Evolutionary conservation across 2,888 invertebrate species (phyloP).

Genomic region (Polyommatus icarus): DNA sequence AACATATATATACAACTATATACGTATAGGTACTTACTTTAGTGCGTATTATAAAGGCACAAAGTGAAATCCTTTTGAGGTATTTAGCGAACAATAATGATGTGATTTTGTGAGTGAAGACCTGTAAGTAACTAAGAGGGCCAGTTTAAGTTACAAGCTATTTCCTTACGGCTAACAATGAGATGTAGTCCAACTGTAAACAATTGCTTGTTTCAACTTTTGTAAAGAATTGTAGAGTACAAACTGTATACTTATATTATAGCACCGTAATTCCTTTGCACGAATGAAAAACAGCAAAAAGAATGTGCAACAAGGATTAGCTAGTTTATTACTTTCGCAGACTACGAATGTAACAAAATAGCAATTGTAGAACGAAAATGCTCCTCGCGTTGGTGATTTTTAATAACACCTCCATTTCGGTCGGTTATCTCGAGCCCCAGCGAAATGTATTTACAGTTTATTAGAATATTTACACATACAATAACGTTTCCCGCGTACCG

Average conservation of each 20-base stretch:
- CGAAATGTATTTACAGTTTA: conserved; percentile 17
- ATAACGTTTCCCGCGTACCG: conserved; percentile 33
- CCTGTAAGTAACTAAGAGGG: neutral
- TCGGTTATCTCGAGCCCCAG: conserved; percentile 7
- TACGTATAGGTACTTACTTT: neutral
- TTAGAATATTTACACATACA: conserved; percentile 32
- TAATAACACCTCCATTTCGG: conserved; percentile 14
- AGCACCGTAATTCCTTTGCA: neutral
- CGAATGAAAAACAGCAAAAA: conserved; percentile 7
- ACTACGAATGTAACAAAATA: neutral
- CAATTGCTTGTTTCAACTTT: conserved; percentile 27
- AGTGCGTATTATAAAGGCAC: neutral
- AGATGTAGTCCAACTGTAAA: neutral
- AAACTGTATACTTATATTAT: neutral
- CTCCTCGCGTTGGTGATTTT: conserved; percentile 5
- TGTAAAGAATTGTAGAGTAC: conserved; percentile 19
- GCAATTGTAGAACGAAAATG: conserved; percentile 9
- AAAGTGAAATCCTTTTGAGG: neutral
- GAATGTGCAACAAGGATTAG: neutral
- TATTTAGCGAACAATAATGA: neutral
- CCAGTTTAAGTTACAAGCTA: conserved; percentile 22
- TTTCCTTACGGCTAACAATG: conserved; percentile 26
- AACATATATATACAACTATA: neutral
- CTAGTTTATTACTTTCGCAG: conserved; percentile 16
- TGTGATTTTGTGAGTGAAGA: conserved; percentile 7